Evolutionary conservation across 92 coral and sea anemone genomes (phyloP), one percentile per base, ranked within the genome.

Genomic region (Virgularia gustaviana): DNA sequence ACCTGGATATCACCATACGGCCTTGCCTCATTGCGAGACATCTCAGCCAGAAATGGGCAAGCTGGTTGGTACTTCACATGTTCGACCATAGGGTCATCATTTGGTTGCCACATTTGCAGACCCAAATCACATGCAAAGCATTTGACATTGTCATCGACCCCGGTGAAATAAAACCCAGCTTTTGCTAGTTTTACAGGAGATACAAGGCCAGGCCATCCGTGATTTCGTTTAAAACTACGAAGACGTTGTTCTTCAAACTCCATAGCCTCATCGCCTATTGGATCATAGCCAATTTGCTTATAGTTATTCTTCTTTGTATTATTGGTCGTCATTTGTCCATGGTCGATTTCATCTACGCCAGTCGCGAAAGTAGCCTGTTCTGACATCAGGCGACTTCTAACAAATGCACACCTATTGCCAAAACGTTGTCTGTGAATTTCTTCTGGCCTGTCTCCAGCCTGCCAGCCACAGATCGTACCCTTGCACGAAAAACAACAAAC

Each of bases 91-190:
- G 98, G 96, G 32, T 82, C 83, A 29, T 92, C 98, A 18, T 76
- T 88, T 2, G 66, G 31, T 35, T 49, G 75, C 98, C 98, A 92
- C 22, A 72, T 70, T 38, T 60, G 57, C 4, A 92, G 81, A 11
- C 75, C 83, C 39, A 89, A 68, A 73, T 85, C 90, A 31, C 98
- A 92, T 34, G 85, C 66, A 77, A 86, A 92, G 56, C 98, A 92
- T n/a, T 72, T 79, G 0, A 92, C 98, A 63, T 78, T 80, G 67
- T 92, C 98, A 11, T 85, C 86, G 31, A 63, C 25, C 38, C 94
- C 96, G 0, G 83, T 65, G 45, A 51, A 84, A 45, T 87, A 89
- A 73, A 92, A 92, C 6, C 98, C 98, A 0, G 98, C 98, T 25
- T 79, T 72, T 1, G 94, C 96, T 24, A 92, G 66, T 31, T 82